Conservation (phyloP, 2,888 invertebrate species). For the Oscheius sp. region DNA sequence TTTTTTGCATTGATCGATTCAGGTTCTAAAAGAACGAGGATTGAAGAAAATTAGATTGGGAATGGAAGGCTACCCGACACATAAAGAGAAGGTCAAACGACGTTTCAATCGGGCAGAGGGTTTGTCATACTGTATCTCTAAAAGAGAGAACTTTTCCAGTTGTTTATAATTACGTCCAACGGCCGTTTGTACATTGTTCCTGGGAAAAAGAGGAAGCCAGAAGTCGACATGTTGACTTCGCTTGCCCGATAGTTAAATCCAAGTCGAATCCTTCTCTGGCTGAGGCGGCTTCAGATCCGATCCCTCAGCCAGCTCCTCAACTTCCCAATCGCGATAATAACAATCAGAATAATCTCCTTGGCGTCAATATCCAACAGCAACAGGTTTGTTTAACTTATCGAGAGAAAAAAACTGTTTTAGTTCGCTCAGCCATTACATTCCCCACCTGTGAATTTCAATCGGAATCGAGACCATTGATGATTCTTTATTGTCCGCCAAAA, state of each 20-base stretch:
- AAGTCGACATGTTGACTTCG: constrained; percentile 93
- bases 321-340: neutral
- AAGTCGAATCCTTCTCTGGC: constrained; percentile 70
- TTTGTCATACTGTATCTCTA: constrained; percentile 5
- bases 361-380: constrained; percentile 42
- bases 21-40: constrained; percentile 94
- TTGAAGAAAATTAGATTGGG: constrained; percentile 97
- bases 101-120: constrained; percentile 89
- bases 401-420: constrained; percentile 29
- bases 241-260: constrained; percentile 70
- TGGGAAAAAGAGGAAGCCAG: constrained; percentile 99
- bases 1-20: neutral
- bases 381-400: neutral
- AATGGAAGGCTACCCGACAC: constrained; percentile 97
- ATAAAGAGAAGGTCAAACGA: constrained; percentile 96
- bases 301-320: constrained; percentile 70
- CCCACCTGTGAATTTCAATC: constrained; percentile 53
- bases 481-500: neutral
- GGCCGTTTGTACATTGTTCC: constrained; percentile 97
- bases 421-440: constrained; percentile 56
- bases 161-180: constrained; percentile 98
- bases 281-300: constrained; percentile 71
- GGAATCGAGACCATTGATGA: constrained; percentile 14
- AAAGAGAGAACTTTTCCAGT: constrained; percentile 73
- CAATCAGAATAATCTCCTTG: constrained; percentile 30